These are phyloP conservation scores for Xestia c-nigrum DNA, from an alignment of 2,888 invertebrate species.

Conservation along the genomic window DNA sequence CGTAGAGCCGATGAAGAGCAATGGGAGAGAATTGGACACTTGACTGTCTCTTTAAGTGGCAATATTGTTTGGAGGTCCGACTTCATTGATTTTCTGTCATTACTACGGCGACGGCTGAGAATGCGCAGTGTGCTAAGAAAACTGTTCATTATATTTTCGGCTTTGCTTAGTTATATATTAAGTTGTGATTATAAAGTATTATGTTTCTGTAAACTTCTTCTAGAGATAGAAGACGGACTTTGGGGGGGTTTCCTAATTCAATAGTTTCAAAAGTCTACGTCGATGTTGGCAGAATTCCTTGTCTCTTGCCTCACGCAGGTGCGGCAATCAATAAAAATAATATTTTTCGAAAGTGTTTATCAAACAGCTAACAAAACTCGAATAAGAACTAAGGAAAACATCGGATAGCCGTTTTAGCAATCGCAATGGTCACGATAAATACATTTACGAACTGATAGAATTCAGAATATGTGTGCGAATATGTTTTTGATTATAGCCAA, in stretches of 20 bases:
- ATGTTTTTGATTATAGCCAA: constrained; percentile 8
- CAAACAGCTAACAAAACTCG: not conserved
- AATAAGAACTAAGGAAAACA: constrained; percentile 35
- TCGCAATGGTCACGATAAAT: constrained; percentile 52
- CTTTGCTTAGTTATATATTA: no score
- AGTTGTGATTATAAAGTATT: not conserved
- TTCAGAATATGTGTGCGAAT: constrained; percentile 17
- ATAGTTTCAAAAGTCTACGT: not conserved
- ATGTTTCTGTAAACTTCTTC: not conserved
- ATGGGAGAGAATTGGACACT: constrained; percentile 63
- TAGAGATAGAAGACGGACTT: not conserved
- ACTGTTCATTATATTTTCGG: not conserved
- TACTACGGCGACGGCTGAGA: constrained; percentile 23
- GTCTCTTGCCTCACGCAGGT: not conserved
- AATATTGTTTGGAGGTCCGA: constrained; percentile 60
- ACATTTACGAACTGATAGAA: constrained; percentile 39
- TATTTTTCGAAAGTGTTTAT: constrained; percentile 9
- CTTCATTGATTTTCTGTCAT: constrained; percentile 60
- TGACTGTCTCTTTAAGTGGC: constrained; percentile 57
- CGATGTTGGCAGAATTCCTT: not conserved
- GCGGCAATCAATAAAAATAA: not conserved
- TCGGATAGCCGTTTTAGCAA: constrained; percentile 7
- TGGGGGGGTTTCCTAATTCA: not conserved
- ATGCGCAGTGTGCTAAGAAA: constrained; percentile 12
- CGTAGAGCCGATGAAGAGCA: constrained; percentile 63